Base-by-base conservation (phyloP, 2,888 invertebrate species). In the Lutraria lutraria region DNA sequence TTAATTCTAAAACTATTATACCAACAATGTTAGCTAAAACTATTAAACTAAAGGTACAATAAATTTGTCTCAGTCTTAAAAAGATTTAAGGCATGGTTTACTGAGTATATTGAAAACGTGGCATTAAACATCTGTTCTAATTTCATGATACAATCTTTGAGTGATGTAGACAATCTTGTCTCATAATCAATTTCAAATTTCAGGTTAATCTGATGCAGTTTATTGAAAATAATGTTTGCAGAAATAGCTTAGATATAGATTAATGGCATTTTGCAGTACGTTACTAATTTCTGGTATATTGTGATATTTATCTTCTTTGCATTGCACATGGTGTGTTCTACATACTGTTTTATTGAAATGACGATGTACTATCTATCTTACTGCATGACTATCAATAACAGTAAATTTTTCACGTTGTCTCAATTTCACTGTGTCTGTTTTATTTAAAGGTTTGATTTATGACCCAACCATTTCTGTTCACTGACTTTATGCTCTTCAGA, bases 401-500 rank as follows among this genome's bases (percentile, higher is more conserved):
- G 31, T 31, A 13, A 31, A 34, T n/a, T 76, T 76, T 76, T 76
- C 8, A 76, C 31, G 76, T 34, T 4, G 34, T 34, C 34, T 34
- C 34, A 76, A 76, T 34, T 76, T 76, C 34, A 76, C 76, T 16
- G 1, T 31, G 76, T 76, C 31, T 76, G 34, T 76, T 76, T 76
- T 76, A 76, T 76, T 31, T 76, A 76, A 76, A 31, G 10, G 15
- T 76, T 76, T 76, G 76, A 76, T 34, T 76, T 25, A 76, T 34
- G 76, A 16, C 15, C 12, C 25, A 4, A 76, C 76, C 16, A 34
- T 21, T 15, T 76, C 8, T 72, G 25, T 25, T 25, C 29, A 12
- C 31, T 72, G 16, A 16, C 13, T 56, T 56, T 21, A 56, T 19
- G 19, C 12, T 56, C 19, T 19, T 19, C 21, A 19, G 56, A 56